Base-by-base conservation (phyloP, 2,113 vertebrate species). In the Callipepla squamata region DNA sequence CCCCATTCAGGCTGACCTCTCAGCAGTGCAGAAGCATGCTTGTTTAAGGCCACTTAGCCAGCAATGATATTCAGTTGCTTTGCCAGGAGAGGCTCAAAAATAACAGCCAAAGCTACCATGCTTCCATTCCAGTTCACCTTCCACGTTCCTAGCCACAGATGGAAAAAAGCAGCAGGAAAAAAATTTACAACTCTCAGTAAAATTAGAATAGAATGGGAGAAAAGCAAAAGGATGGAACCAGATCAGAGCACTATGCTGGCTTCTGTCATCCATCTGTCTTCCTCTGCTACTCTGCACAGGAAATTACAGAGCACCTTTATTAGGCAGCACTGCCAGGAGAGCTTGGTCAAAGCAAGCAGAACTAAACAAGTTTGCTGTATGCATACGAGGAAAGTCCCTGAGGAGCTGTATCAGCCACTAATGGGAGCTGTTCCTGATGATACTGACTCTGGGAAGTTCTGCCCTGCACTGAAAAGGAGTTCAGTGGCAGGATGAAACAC, bases 1-100 rank as follows among this genome's bases (percentile, higher is more conserved):
- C 9, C 40, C 28, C 9, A 10, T 44, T 8, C 14, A 13, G n/a
- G n/a, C 36, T 23, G 48, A 65, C 44, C 30, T 40, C 58, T 72
- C 7, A 18, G 28, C 36, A 58, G 25, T 19, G 47, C 40, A 36
- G 59, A 40, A 76, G 13, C 0, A 1, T 66, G 45, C 67, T 61
- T 3, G 0, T 5, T 11, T 17, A 10, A 36, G 47, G 53, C 53
- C 9, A 32, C 25, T 26, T 73, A 26, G 13, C 23, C 51, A 38
- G 7, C 25, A 79, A 13, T 16, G 0, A 0, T 0, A 42, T 13
- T 13, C 63, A 13, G 5, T 7, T 45, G 36, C 7, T 59, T 11
- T 74, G 34, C 73, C 63, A 55, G 19, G 26, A 85, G 55, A 66
- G 45, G 50, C 20, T 61, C 34, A 45, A 68, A 66, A 58, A 47